Evolutionary conservation across 2,888 invertebrate species (phyloP), one percentile per base, ranked within the genome.

Genomic region (Campaea margaritaria): DNA sequence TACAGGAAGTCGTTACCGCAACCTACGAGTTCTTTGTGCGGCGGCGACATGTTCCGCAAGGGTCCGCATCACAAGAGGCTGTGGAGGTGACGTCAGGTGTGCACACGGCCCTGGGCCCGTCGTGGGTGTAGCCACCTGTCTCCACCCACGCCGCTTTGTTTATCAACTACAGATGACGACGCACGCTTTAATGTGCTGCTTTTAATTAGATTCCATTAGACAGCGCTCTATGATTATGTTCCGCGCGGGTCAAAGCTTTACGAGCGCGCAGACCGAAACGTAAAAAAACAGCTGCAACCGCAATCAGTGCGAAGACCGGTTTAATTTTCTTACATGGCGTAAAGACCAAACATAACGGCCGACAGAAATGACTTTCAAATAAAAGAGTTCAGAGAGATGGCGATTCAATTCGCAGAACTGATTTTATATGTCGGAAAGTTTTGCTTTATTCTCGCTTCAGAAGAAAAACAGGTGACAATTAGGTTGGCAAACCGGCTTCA

Each of bases 81-180:
- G 79, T 70, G 56, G 69, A 64, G 86, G 76, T 90, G 86, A 90
- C 88, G 89, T 86, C 81, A 89, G 72, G 69, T 73, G 73, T 91
- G 91, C 91, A 89, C 91, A 89, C 91, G 91, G 87, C 89, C 86
- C 91, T 80, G 79, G 72, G 67, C 62, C 73, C 66, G 52, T 80
- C 82, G 91, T 89, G 81, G 89, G 90, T 81, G 83, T 76, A 69
- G 68, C 77, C 85, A 87, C 88, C 86, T 88, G 85, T 75, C 74
- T 75, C 79, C 79, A 73, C 90, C 90, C 83, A 90, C 91, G 62
- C 64, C 48, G 63, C 69, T 70, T 75, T 74, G 76, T 80, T 82
- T 76, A 82, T 75, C 73, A 79, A 77, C 73, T 71, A 56, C 41
- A 27, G 66, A 71, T 76, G 75, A 69, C 67, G 69, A 64, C 48